These are phyloP conservation scores for Diglossa brunneiventris DNA, from an alignment of 2,113 vertebrate genomes.

Conservation along the genomic window DNA sequence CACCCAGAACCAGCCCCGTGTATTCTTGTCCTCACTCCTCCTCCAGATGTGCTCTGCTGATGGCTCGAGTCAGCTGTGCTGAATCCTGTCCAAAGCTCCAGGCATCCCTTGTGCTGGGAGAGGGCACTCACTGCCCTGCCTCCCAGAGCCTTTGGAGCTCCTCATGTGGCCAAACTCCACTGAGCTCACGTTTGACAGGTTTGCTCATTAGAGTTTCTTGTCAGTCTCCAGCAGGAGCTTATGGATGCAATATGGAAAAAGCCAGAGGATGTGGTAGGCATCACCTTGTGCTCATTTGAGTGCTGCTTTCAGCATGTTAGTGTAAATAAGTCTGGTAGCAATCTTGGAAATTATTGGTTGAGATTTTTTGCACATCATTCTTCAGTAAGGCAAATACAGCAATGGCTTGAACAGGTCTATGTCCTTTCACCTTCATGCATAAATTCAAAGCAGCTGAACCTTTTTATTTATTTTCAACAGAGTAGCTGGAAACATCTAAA, in stretches of 20 bases:
- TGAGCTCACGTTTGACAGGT: neutral
- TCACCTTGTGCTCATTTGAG: neutral
- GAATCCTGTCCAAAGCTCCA: neutral
- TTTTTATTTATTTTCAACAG: neutral
- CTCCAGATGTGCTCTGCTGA: neutral
- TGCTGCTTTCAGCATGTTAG: neutral
- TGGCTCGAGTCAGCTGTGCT: neutral
- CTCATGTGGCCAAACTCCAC: rapidly evolving
- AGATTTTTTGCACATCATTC: neutral
- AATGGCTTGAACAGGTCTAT: neutral
- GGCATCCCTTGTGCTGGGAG: neutral
- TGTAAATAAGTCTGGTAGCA: neutral
- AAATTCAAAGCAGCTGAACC: neutral
- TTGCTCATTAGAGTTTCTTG: neutral
- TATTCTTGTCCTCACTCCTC: neutral
- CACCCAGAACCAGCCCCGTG: neutral
- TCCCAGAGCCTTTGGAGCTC: neutral
- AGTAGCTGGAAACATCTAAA: neutral
- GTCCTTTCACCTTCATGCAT: neutral
- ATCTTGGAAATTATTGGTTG: neutral
- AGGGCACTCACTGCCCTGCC: neutral
- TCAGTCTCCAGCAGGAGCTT: neutral
- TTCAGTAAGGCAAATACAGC: neutral
- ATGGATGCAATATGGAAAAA: neutral
- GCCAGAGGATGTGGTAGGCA: neutral